Evolutionary conservation across 2,888 invertebrate genomes (phyloP).

Genomic region (Epinotia ramella): DNA sequence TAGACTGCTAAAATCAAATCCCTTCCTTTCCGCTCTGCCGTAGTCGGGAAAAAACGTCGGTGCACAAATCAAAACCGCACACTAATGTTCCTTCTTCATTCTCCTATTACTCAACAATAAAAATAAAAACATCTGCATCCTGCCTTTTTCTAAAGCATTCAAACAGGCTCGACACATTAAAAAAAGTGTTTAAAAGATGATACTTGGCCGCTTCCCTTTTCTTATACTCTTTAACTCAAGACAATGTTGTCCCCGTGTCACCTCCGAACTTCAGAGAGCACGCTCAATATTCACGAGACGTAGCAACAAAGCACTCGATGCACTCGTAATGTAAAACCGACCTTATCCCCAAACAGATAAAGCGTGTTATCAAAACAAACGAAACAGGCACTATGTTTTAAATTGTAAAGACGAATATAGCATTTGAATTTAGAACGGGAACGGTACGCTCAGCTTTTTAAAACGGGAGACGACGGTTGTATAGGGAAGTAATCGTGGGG

Average conservation of each 20-base stretch:
- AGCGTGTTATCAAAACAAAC: slow-evolving; percentile 16
- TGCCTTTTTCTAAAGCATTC: neutral
- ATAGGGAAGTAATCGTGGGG: slow-evolving; percentile 30
- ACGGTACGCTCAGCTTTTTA: slow-evolving; percentile 46
- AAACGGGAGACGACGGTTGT: slow-evolving; percentile 32
- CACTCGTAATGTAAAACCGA: slow-evolving; percentile 47
- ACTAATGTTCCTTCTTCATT: too few relatives aligned
- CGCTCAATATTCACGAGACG: slow-evolving; percentile 68
- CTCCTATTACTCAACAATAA: too few relatives aligned
- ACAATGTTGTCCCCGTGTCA: slow-evolving; percentile 59
- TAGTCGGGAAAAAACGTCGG: too few relatives aligned
- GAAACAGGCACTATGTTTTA: slow-evolving; percentile 45
- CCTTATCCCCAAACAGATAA: slow-evolving; percentile 46
- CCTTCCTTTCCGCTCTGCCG: too few relatives aligned
- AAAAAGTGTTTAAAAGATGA: slow-evolving; percentile 41
- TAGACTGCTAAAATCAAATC: too few relatives aligned
- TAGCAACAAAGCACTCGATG: slow-evolving; percentile 53
- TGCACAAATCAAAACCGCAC: too few relatives aligned
- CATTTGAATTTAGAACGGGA: slow-evolving; percentile 53
- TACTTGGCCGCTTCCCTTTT: slow-evolving; percentile 54
- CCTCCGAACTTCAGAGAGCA: slow-evolving; percentile 63
- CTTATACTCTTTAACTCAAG: slow-evolving; percentile 62
- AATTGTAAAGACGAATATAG: slow-evolving; percentile 55
- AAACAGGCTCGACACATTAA: slow-evolving; percentile 22
- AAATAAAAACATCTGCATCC: neutral